Evolutionary conservation across 2,113 vertebrate genomes (phyloP).

Genomic region (Hiodon alosoides): DNA sequence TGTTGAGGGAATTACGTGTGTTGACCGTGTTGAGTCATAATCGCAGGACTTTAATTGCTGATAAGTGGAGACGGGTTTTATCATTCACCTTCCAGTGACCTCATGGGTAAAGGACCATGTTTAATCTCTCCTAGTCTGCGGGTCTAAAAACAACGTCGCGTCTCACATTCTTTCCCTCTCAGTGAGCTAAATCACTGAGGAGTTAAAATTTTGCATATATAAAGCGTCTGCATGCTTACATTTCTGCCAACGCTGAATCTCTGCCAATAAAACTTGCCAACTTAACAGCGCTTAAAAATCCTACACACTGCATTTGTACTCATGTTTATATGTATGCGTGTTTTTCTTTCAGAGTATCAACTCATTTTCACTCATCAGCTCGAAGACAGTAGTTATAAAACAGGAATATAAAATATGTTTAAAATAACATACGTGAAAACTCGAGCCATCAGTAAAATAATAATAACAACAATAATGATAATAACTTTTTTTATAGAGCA

Average conservation of each 20-base stretch:
- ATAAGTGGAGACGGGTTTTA: slow-evolving; percentile 30
- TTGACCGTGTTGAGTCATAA: not conserved
- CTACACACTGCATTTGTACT: not conserved
- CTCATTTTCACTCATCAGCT: no score
- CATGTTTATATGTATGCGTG: no score
- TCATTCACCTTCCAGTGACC: slow-evolving; percentile 30
- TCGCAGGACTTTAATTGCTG: slow-evolving; percentile 6
- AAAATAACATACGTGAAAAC: no score
- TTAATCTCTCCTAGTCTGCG: slow-evolving; percentile 20
- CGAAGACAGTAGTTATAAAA: no score
- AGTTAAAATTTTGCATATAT: not conserved
- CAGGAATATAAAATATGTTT: no score
- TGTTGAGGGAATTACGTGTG: no score
- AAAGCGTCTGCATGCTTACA: not conserved
- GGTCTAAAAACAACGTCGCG: slow-evolving; percentile 14
- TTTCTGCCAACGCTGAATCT: not conserved
- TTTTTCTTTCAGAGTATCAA: no score
- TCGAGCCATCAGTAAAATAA: no score
- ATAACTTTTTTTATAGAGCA: no score
- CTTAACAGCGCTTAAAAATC: not conserved
- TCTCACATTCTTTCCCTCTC: slow-evolving; percentile 8
- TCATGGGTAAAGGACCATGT: not conserved
- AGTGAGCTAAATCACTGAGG: not conserved
- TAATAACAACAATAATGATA: no score
- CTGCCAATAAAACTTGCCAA: not conserved